Evolutionary conservation across 2,797 vertebrate genomes (phyloP), one percentile per base, ranked within the genome.

Genomic region (Argya squamiceps): DNA sequence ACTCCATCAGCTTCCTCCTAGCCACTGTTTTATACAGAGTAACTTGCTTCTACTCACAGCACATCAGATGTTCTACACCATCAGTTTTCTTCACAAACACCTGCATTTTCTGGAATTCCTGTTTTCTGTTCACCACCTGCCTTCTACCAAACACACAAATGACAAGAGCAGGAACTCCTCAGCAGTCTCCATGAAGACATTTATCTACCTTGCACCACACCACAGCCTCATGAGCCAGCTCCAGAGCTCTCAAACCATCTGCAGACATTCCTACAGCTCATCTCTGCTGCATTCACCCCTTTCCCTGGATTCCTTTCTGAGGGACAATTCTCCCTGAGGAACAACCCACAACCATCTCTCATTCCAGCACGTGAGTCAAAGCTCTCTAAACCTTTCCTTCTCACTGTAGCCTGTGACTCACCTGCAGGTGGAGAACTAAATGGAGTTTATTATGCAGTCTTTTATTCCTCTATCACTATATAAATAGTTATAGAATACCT

Each of bases 401-500:
- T 76, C 55, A 7, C 43, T 84, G 17, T 20, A 88, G 53, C 36
- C 87, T 9, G 6, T 93, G 94, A 94, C 73, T 93, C 93, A 96
- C 55, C 73, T 94, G 76, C 88, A 93, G 73, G 65, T 89, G 58
- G 27, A 83, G 64, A 84, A 92, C 23, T 76, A 91, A 87, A 62
- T 15, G 4, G 21, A 77, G 65, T 74, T 85, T 83, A 78, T 88
- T 69, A 89, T 60, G 84, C 84, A 94, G 41, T 22, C 41, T 86
- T 95, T 88, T 75, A 87, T 68, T 91, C 74, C 37, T 74, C 47
- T 55, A 53, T 39, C 70, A 58, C 44, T 63, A 64, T 78, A 92
- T 52, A 89, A 89, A 88, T 91, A 95, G 67, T 20, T 44, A 64
- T 68, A 89, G 49, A 92, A 92, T 22, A 89, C 43, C 89, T 80